Evolutionary conservation across 2,797 vertebrate genomes (phyloP).

Genomic region (Microctenopoma stevenorrisi): DNA sequence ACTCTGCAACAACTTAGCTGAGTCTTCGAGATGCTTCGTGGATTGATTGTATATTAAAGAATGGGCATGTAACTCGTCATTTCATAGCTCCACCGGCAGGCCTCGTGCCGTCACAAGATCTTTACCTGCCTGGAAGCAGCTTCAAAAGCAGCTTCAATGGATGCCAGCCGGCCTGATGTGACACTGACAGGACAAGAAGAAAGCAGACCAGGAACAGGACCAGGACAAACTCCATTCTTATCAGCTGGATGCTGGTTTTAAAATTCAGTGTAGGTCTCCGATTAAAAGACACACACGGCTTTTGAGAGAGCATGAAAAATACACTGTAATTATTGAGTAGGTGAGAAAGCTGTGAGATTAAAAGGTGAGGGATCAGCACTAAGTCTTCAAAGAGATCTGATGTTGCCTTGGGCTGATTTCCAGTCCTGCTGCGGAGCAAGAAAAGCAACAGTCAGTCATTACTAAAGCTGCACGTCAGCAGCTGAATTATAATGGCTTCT

Average conservation of each 20-base stretch:
- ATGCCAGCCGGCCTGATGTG: slow-evolving; percentile 41
- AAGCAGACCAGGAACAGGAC: slow-evolving; percentile 51
- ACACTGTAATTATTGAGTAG: slow-evolving; percentile 65
- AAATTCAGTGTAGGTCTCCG: slow-evolving; percentile 51
- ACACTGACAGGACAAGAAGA: slow-evolving; percentile 31
- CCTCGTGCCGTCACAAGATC: slow-evolving; percentile 39
- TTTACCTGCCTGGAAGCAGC: slow-evolving; percentile 48
- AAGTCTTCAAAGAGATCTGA: slow-evolving; percentile 65
- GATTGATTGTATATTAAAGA: slow-evolving; percentile 57
- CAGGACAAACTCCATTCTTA: slow-evolving; percentile 51
- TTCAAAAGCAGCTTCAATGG: slow-evolving; percentile 15
- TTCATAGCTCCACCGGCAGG: slow-evolving; percentile 65
- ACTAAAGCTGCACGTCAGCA: slow-evolving; percentile 47
- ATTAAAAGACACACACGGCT: slow-evolving; percentile 38
- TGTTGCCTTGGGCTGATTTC: slow-evolving; percentile 59
- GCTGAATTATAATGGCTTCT: slow-evolving; percentile 51
- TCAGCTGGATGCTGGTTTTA: slow-evolving; percentile 57
- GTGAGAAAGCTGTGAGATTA: slow-evolving; percentile 63
- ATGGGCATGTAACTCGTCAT: slow-evolving; percentile 64
- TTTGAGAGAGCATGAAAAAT: slow-evolving; percentile 59
- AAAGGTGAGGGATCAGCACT: slow-evolving; percentile 59
- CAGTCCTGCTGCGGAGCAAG: slow-evolving; percentile 40
- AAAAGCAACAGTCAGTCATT: slow-evolving; percentile 58
- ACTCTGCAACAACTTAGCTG: slow-evolving; percentile 31
- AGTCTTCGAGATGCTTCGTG: slow-evolving; percentile 33